Evolutionary conservation across 1,140 invertebrate species (phyloP).

Genomic region (Megathymus violae): DNA sequence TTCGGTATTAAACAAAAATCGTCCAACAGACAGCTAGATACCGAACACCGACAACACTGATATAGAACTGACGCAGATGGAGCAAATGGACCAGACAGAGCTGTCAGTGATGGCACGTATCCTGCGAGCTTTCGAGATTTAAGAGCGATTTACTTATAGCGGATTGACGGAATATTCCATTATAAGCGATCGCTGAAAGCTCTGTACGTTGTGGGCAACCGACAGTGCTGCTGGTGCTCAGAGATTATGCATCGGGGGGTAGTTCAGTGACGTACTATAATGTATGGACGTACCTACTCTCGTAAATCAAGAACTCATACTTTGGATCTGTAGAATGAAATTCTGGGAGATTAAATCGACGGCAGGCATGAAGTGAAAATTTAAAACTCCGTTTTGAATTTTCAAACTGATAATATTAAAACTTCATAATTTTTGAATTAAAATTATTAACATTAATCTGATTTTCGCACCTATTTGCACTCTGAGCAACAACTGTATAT

Average conservation of each 20-base stretch:
- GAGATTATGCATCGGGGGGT: not conserved
- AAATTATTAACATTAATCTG: no score
- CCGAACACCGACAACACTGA: not conserved
- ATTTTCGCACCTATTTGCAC: no score
- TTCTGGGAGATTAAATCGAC: no score
- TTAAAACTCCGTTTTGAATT: no score
- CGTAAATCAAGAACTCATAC: no score
- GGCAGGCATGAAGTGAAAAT: no score
- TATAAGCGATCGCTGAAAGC: slow-evolving; percentile 24
- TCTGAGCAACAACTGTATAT: no score
- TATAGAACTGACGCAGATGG: not conserved
- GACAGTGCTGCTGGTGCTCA: not conserved
- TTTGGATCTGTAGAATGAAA: no score
- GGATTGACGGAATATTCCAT: slow-evolving; percentile 25
- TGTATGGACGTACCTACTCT: no score
- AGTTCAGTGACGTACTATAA: no score
- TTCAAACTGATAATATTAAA: no score
- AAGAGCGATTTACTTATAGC: slow-evolving; percentile 18
- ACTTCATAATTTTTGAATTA: no score
- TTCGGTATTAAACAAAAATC: not conserved
- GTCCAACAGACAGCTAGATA: not conserved
- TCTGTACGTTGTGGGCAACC: not conserved
- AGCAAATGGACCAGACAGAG: not conserved
- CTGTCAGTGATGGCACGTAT: not conserved
- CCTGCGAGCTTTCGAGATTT: not conserved